Conservation (phyloP, 2,797 vertebrate genomes). For the Spatula versicolor region DNA sequence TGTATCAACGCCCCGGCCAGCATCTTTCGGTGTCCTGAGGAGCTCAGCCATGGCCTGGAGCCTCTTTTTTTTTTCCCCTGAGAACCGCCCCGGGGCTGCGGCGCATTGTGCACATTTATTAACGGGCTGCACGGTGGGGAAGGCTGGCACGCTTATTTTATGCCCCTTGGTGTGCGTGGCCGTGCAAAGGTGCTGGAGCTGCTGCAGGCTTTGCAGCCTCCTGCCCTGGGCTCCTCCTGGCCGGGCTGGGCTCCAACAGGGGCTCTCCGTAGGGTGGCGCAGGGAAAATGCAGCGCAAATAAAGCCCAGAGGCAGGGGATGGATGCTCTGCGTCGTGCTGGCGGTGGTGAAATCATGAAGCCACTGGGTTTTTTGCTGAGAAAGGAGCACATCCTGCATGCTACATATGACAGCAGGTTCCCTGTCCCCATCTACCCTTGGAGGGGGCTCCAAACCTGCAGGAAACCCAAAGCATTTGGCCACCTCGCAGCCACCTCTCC, state of each 20-base stretch:
- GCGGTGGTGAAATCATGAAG: neutral
- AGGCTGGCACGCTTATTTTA: too few species aligned
- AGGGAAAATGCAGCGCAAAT: neutral
- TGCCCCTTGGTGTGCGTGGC: neutral
- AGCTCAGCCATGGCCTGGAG: conserved; percentile 68
- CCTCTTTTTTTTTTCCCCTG: conserved; percentile 9
- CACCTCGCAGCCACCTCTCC: neutral
- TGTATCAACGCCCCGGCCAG: conserved; percentile 43
- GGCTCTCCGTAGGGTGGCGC: neutral
- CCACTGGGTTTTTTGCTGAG: neutral
- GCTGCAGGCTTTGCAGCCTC: neutral
- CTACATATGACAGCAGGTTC: too few species aligned
- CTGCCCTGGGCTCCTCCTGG: neutral
- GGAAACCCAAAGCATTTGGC: neutral
- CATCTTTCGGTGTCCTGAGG: conserved; percentile 41
- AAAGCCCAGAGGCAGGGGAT: neutral
- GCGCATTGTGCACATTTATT: conserved; percentile 32
- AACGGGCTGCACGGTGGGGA: neutral
- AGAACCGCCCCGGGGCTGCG: conserved; percentile 32
- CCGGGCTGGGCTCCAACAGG: neutral
- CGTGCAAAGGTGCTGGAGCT: neutral
- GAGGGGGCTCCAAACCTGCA: neutral
- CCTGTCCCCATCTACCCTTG: neutral
- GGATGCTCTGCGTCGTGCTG: neutral
- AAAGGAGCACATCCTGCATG: neutral